Evolutionary conservation across 2,113 vertebrate genomes (phyloP), one percentile per base, ranked within the genome.

Genomic region (Vireo altiloquus): DNA sequence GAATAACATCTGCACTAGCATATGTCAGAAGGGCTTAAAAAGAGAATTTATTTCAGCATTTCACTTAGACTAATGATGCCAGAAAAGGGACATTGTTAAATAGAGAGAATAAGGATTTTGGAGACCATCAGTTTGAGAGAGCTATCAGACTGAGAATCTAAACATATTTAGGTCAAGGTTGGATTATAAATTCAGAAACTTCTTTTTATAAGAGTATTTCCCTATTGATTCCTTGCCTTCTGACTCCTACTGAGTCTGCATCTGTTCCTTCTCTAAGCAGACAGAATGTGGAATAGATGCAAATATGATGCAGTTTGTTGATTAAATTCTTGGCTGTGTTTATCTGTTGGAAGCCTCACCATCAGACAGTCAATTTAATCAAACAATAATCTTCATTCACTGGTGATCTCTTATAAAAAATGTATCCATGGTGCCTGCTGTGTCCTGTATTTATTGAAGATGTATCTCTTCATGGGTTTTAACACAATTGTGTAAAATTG

Each of bases 151-250:
- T 60, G 78, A 92, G 69, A 69, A 89, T 93, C 56, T 78, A 69
- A 92, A 49, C 28, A 83, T 94, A 96, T 96, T 94, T 96, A 95
- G 88, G 96, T 96, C 94, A 97, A 97, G 88, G 94, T 93, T 96
- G 89, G 87, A 96, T 95, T 95, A 97, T 69, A 87, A 76, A 94
- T 96, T 91, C 94, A 96, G 87, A 94, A 96, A 94, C 15, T 82
- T 76, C 64, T 82, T 76, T 60, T 90, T 96, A 96, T 76, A 95
- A 93, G 74, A 82, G 79, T 79, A 95, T 96, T 95, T 96, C 95
- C 86, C 94, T 68, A 75, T 88, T 92, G 92, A 93, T 96, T 96
- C 76, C 42, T 95, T 82, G 90, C 30, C 25, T 96, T 91, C 76
- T 94, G 81, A 87, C 79, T 96, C 97, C 94, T 88, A 91, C 94